These are phyloP conservation scores for Opisthograptis luteolata DNA, from an alignment of 2,888 invertebrate species.

Conservation along the genomic window DNA sequence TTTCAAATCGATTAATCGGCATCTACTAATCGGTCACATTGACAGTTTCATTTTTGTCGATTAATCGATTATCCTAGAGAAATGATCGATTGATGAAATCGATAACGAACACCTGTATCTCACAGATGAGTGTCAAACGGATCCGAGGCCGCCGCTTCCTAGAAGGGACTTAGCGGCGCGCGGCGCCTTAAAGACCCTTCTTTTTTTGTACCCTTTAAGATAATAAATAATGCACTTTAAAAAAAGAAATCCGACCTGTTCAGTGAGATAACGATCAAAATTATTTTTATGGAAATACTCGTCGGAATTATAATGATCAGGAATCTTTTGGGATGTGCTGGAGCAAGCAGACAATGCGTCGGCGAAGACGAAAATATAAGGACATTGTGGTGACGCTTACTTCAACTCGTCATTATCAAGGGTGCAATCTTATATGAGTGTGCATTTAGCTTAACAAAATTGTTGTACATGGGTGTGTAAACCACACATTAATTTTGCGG, in stretches of 20 bases:
- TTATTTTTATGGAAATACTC: conserved; percentile 83
- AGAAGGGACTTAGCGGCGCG: conserved; percentile 81
- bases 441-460: conserved; percentile 1
- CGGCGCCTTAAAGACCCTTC: conserved; percentile 78
- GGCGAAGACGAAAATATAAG: conserved; percentile 62
- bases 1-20: no score
- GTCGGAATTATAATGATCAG: conserved; percentile 80
- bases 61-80: no score
- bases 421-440: conserved; percentile 51
- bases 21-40: no score
- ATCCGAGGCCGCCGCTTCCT: conserved; percentile 73
- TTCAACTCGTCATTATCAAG: conserved; percentile 50
- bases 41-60: no score
- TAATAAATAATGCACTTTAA: conserved; percentile 81
- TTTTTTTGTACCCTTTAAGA: conserved; percentile 79
- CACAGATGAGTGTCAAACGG: conserved; percentile 81
- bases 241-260: conserved; percentile 83
- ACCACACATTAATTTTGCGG: no score
- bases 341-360: conserved; percentile 81
- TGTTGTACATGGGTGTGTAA: no score
- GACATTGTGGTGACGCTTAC: conserved; percentile 48
- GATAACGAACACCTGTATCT: no score
- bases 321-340: conserved; percentile 80
- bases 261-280: conserved; percentile 79
- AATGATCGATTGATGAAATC: no score